Conservation (phyloP, 2,888 invertebrate genomes). For the Cistogaster globosa region DNA sequence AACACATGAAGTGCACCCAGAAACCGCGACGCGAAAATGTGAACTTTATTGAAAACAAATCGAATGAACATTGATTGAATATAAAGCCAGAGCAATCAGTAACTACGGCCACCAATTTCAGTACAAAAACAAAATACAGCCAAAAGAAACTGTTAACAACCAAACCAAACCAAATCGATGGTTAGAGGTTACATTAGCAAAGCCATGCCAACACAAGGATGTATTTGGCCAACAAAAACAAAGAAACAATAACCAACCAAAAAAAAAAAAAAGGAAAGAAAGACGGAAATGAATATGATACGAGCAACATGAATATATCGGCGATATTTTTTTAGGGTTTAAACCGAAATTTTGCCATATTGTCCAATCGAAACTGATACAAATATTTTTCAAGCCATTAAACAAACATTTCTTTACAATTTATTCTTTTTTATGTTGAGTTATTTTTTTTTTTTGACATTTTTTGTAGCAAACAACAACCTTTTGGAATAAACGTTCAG, state of each 20-base stretch:
- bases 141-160: conserved; percentile 45
- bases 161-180: conserved; percentile 56
- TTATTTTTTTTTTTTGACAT: too few relatives aligned
- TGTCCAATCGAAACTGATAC: conserved; percentile 12
- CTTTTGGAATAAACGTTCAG: conserved; percentile 5
- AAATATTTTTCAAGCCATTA: conserved; percentile 43
- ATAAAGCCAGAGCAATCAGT: conserved; percentile 71
- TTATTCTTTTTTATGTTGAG: neutral
- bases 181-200: conserved; percentile 65
- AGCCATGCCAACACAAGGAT: conserved; percentile 26
- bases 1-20: conserved; percentile 39
- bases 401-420: conserved; percentile 6
- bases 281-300: conserved; percentile 33
- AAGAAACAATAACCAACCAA: neutral
- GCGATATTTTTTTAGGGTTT: conserved; percentile 50
- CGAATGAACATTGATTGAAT: conserved; percentile 73
- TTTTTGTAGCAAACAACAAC: neutral
- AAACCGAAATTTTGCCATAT: neutral
- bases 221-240: conserved; percentile 6
- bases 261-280: neutral
- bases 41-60: conserved; percentile 72
- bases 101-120: conserved; percentile 61
- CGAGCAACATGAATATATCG: conserved; percentile 25
- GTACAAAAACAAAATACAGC: conserved; percentile 42
- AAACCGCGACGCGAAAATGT: conserved; percentile 66